phyloP scores from a whole-genome alignment of 2,888 invertebrate species.

The Pristionchus entomophagus region DNA sequence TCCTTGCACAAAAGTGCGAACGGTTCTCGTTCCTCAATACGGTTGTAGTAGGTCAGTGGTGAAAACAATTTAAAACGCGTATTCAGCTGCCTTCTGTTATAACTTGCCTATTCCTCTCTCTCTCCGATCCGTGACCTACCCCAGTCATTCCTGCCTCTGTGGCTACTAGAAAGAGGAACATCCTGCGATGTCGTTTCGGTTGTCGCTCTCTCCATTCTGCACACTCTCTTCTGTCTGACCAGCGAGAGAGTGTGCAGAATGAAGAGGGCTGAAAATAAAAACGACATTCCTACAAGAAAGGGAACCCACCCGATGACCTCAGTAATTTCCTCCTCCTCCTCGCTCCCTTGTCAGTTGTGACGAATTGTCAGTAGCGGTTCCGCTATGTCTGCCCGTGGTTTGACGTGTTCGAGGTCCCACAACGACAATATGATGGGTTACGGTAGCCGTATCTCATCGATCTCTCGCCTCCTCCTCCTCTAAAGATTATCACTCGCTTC shows the following conservation, averaged over 20 bases:
- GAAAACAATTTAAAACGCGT: too few species aligned
- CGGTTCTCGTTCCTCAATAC: too few species aligned
- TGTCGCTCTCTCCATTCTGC: background rate
- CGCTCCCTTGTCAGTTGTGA: background rate
- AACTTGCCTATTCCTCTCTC: too few species aligned
- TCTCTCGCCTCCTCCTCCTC: background rate
- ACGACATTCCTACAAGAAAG: background rate
- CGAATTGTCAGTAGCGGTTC: background rate
- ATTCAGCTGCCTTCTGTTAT: too few species aligned
- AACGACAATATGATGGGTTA: background rate
- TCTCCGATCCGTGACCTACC: too few species aligned
- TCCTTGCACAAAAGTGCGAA: too few species aligned
- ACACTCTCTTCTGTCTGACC: background rate
- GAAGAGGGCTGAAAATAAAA: too few species aligned
- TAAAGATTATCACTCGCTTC: too few species aligned
- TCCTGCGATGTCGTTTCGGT: background rate
- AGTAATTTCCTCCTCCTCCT: background rate
- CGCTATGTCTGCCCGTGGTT: background rate
- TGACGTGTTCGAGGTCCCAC: constrained; percentile 1
- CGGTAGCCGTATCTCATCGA: background rate
- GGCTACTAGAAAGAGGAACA: too few species aligned
- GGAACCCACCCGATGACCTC: background rate
- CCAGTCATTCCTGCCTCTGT: too few species aligned
- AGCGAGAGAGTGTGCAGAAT: too few species aligned
- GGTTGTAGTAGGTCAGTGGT: too few species aligned